These are phyloP conservation scores for Drosophila stalkeri DNA, from an alignment of 2,888 invertebrate species.

Conservation along the genomic window DNA sequence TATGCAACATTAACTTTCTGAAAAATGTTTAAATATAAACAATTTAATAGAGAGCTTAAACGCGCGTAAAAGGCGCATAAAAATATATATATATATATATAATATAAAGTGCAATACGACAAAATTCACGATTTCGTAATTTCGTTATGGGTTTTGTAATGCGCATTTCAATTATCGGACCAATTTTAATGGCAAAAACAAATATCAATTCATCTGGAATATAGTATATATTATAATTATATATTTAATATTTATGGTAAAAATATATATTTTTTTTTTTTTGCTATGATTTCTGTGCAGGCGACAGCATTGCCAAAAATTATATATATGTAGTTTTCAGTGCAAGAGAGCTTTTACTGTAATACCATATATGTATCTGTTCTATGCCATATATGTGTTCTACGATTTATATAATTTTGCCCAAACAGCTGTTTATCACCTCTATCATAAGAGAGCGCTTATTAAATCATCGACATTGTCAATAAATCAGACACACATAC, in stretches of 20 bases:
- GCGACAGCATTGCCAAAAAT: background rate
- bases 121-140: constrained; percentile 10
- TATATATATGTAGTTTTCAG: background rate
- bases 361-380: background rate
- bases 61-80: background rate
- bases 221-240: background rate
- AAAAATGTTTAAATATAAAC: constrained; percentile 1
- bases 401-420: background rate
- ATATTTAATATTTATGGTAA: background rate
- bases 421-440: constrained; percentile 3
- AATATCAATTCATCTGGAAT: constrained; percentile 7
- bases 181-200: constrained; percentile 18
- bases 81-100: background rate
- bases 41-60: constrained; percentile 6
- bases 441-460: constrained; percentile 35
- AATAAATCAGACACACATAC: constrained; percentile 38
- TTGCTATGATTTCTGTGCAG: background rate
- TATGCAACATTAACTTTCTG: constrained; percentile 10
- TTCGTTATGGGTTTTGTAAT: constrained; percentile 25
- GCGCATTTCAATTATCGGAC: constrained; percentile 54
- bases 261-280: background rate
- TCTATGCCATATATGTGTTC: background rate
- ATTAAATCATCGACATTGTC: constrained; percentile 59
- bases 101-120: background rate
- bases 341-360: background rate